Evolutionary conservation across 2,113 vertebrate species (phyloP).

Genomic region (Aix galericulata): DNA sequence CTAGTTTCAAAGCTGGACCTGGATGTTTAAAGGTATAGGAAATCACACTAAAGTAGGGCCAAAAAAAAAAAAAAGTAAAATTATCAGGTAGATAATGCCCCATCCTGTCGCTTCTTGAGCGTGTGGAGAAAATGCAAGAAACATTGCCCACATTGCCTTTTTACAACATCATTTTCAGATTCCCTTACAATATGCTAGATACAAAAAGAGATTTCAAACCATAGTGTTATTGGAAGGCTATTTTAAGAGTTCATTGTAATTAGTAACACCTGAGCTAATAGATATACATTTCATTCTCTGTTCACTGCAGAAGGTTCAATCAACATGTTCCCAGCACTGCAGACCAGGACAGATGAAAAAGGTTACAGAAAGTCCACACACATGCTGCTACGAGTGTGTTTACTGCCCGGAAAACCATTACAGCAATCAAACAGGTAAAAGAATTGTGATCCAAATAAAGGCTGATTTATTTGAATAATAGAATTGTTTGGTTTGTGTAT

Average conservation of each 20-base stretch:
- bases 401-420: conserved; percentile 87
- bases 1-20: neutral
- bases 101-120: neutral
- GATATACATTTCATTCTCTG: neutral
- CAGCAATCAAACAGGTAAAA: conserved; percentile 82
- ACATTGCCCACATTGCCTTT: neutral
- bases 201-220: neutral
- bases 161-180: neutral
- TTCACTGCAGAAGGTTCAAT: conserved; percentile 76
- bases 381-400: conserved; percentile 88
- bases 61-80: neutral
- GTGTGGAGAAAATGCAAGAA: neutral
- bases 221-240: neutral
- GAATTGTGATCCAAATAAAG: neutral
- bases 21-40: neutral
- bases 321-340: conserved; percentile 86
- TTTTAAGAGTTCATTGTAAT: neutral
- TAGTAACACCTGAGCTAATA: neutral
- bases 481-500: neutral
- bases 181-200: neutral
- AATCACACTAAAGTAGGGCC: neutral
- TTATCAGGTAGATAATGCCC: neutral
- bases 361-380: conserved; percentile 83
- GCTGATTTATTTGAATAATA: neutral
- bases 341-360: conserved; percentile 86